Percentiles rank a stretch among this genome's conserved stretches.
Evolutionary conservation across 2,888 invertebrate genomes (phyloP).

Genomic region (Caenorhabditis uteleia): DNA sequence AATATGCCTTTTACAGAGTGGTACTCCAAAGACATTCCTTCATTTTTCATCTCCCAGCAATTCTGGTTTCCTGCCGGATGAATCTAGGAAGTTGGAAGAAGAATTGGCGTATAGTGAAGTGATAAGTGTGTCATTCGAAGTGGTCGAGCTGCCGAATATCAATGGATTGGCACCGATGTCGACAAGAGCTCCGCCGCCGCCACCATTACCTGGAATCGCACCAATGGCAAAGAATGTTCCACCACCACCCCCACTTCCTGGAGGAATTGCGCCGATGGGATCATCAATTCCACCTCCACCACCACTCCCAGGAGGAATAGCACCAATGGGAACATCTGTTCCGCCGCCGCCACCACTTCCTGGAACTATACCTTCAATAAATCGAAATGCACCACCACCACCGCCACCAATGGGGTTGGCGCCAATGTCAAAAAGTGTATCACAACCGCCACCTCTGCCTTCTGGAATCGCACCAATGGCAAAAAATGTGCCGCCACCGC

Average conservation of each 20-base stretch:
- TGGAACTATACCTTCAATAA: not conserved
- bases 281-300: conserved; percentile 13
- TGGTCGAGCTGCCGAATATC: not conserved
- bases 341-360: conserved; percentile 18
- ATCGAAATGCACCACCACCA: conserved; percentile 8
- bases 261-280: not conserved
- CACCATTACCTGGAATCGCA: not conserved
- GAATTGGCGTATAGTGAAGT: no score
- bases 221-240: not conserved
- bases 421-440: no score
- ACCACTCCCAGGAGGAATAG: not conserved
- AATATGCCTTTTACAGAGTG: no score
- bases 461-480: no score
- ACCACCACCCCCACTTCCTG: not conserved
- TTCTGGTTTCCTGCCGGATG: no score
- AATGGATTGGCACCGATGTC: not conserved
- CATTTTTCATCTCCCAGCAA: no score
- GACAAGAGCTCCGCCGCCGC: conserved; percentile 5
- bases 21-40: no score
- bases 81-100: no score
- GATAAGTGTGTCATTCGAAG: no score
- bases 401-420: no score
- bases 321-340: not conserved
- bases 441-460: not conserved
- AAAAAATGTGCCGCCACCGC: no score